Percentiles rank a stretch among this genome's conserved stretches.
These are phyloP conservation scores for Calliphora vomitoria DNA, from an alignment of 2,888 invertebrate genomes.

Conservation along the genomic window DNA sequence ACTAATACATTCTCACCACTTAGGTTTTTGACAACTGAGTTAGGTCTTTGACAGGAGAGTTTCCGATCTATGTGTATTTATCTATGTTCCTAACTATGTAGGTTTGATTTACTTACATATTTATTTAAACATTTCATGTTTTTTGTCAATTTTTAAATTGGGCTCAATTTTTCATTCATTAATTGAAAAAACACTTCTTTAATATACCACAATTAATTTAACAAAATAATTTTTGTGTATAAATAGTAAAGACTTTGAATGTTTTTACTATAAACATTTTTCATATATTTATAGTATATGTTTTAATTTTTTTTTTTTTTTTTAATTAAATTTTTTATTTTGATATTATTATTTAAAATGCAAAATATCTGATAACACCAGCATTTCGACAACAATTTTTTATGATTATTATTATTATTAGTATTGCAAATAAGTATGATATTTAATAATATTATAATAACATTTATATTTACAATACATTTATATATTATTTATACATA, in stretches of 20 bases:
- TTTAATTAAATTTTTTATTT: slow-evolving; percentile 42
- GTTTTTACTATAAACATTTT: slow-evolving; percentile 19
- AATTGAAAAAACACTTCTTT: slow-evolving; percentile 31
- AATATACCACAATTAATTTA: slow-evolving; percentile 10
- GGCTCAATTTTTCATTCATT: slow-evolving; percentile 42
- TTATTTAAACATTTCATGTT: neutral
- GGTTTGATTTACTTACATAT: neutral
- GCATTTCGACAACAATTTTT: slow-evolving; percentile 63
- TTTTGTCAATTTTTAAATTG: slow-evolving; percentile 46
- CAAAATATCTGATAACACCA: slow-evolving; percentile 64
- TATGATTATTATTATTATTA: slow-evolving; percentile 58
- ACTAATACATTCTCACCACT: no score
- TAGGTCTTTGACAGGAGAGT: no score
- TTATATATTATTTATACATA: slow-evolving; percentile 74
- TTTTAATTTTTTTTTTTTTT: slow-evolving; percentile 3
- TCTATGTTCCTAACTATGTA: no score
- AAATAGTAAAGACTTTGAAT: slow-evolving; percentile 14
- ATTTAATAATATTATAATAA: slow-evolving; percentile 67
- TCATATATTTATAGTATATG: slow-evolving; percentile 12
- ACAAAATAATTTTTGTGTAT: slow-evolving; percentile 6
- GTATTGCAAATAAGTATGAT: slow-evolving; percentile 73
- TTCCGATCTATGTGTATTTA: no score
- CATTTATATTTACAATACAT: slow-evolving; percentile 74
- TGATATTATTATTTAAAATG: slow-evolving; percentile 51
- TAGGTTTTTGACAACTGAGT: no score